These are phyloP conservation scores for Cancer borealis DNA, from an alignment of 2,888 invertebrate species.

Conservation along the genomic window DNA sequence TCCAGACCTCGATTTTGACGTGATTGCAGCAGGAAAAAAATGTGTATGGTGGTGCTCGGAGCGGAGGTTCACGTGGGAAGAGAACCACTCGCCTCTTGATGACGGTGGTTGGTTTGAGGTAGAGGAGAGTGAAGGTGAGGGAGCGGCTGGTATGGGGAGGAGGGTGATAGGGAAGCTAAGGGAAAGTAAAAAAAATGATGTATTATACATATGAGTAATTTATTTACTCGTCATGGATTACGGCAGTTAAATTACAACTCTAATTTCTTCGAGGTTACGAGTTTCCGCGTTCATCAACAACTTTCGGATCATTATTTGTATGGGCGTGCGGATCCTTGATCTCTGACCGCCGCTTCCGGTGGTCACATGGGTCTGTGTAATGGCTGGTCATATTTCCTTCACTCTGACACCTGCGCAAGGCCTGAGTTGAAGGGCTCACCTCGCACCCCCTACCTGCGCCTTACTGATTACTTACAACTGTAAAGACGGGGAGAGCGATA, in stretches of 20 bases:
- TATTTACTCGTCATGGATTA: background rate
- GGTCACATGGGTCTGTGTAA: slow-evolving; percentile 24
- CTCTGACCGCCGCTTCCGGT: background rate
- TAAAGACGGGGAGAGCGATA: background rate
- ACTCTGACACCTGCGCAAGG: background rate
- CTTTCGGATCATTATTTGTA: background rate
- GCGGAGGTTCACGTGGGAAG: background rate
- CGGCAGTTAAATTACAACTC: background rate
- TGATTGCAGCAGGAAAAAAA: slow-evolving; percentile 1
- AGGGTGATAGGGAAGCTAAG: background rate
- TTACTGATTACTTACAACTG: background rate
- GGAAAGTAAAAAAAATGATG: background rate
- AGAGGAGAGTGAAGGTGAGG: background rate
- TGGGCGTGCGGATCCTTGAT: background rate
- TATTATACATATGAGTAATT: background rate
- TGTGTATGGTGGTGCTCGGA: background rate
- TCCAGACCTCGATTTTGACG: background rate
- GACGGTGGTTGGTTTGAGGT: background rate
- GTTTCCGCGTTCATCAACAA: background rate
- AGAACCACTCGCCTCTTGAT: background rate
- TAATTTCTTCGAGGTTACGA: background rate
- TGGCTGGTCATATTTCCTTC: slow-evolving; percentile 22
- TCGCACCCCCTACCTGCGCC: slow-evolving; percentile 6
- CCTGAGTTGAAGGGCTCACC: background rate
- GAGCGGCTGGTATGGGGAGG: background rate